Conservation (phyloP, 2,113 vertebrate genomes). For the Sisor rabdophorus region DNA sequence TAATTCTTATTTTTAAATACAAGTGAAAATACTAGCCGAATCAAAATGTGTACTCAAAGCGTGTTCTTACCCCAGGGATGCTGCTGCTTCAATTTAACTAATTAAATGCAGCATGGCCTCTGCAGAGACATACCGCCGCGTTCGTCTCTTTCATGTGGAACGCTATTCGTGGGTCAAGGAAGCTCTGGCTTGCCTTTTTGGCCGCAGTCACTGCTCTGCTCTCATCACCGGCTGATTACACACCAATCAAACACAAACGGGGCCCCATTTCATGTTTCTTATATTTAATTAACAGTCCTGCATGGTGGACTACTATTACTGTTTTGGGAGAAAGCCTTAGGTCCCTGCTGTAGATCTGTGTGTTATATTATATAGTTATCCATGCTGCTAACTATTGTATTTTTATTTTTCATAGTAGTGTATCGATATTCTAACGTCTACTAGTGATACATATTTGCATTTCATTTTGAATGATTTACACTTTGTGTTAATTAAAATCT, state of each 20-base stretch:
- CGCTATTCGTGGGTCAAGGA: no score
- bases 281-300: neutral
- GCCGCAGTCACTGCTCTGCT: neutral
- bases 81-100: neutral
- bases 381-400: no score
- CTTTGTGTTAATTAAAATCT: no score
- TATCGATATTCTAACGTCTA: no score
- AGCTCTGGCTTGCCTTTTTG: neutral
- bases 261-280: neutral
- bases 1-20: neutral
- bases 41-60: neutral
- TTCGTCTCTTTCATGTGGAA: neutral
- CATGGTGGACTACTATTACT: neutral
- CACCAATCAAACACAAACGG: neutral
- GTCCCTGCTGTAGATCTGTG: no score
- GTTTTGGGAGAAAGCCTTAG: neutral
- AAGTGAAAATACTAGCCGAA: neutral
- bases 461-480: no score
- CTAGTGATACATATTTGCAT: no score
- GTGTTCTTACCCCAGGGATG: neutral
- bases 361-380: no score
- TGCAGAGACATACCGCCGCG: neutral
- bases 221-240: neutral
- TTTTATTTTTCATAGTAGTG: no score
- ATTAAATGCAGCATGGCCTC: slow-evolving; percentile 2